Evolutionary conservation across 2,113 vertebrate genomes (phyloP).

Genomic region (Tachuris rubrigastra): DNA sequence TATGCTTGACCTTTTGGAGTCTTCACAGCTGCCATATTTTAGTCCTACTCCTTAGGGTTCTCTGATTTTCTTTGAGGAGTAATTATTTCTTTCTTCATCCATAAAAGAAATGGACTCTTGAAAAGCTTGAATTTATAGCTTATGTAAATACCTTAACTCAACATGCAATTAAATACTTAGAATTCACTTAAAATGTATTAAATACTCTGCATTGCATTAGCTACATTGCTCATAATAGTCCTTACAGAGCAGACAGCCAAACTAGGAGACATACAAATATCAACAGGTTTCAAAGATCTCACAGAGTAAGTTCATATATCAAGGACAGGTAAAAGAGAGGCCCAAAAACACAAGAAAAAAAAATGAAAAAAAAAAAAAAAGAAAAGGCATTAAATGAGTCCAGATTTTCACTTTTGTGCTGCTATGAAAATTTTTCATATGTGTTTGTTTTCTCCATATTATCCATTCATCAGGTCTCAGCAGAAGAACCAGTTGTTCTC

Average conservation of each 20-base stretch:
- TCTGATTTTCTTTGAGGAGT: background rate
- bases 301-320: background rate
- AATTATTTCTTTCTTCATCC: background rate
- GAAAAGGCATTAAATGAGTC: background rate
- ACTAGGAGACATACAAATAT: background rate
- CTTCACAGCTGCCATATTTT: background rate
- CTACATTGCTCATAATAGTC: background rate
- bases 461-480: background rate
- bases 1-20: background rate
- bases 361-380: no score
- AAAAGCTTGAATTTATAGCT: background rate
- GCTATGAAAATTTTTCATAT: background rate
- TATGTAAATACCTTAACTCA: background rate
- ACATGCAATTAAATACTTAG: background rate
- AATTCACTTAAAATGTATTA: background rate
- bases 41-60: background rate
- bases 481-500: background rate
- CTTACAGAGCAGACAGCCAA: background rate
- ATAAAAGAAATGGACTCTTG: background rate
- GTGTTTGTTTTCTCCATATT: background rate
- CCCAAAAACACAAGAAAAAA: rapidly evolving
- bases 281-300: background rate
- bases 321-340: background rate
- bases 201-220: background rate
- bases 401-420: background rate